Percentiles rank a stretch among this genome's conserved stretches.
Conservation (phyloP, 2,797 vertebrate species). For the Agapornis canus region DNA sequence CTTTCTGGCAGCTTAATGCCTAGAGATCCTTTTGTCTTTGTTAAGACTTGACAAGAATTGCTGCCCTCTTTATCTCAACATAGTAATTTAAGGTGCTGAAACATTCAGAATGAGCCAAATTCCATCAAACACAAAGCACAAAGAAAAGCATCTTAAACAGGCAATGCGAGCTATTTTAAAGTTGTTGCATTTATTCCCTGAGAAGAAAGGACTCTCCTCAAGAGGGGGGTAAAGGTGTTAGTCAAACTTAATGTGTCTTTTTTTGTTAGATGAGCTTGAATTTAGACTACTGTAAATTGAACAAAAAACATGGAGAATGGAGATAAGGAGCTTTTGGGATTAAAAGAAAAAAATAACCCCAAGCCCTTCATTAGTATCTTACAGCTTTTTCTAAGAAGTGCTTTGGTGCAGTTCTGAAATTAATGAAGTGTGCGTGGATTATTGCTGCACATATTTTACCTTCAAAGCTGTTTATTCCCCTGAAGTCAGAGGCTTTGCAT, state of each 20-base stretch:
- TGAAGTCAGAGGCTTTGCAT: constrained; percentile 28
- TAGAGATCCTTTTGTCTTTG: neutral
- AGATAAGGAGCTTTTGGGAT: constrained; percentile 53
- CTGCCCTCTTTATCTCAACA: neutral
- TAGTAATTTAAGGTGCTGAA: neutral
- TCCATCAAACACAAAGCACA: neutral
- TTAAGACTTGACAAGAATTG: neutral
- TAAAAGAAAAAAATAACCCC: constrained; percentile 5
- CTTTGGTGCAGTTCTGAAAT: constrained; percentile 22
- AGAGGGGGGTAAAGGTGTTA: neutral
- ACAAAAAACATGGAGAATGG: neutral
- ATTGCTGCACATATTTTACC: constrained; percentile 1
- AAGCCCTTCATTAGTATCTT: neutral
- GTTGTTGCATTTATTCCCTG: neutral
- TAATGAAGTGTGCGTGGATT: constrained; percentile 36
- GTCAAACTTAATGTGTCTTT: neutral
- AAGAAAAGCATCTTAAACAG: neutral
- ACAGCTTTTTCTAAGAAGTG: constrained; percentile 8
- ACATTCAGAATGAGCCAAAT: neutral
- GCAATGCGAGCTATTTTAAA: neutral
- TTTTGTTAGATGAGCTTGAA: neutral
- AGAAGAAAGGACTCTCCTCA: neutral
- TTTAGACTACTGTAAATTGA: neutral
- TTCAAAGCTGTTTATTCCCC: constrained; percentile 49
- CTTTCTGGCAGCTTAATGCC: neutral